Conservation (phyloP, 2,113 vertebrate genomes). For the Furnarius figulus region DNA sequence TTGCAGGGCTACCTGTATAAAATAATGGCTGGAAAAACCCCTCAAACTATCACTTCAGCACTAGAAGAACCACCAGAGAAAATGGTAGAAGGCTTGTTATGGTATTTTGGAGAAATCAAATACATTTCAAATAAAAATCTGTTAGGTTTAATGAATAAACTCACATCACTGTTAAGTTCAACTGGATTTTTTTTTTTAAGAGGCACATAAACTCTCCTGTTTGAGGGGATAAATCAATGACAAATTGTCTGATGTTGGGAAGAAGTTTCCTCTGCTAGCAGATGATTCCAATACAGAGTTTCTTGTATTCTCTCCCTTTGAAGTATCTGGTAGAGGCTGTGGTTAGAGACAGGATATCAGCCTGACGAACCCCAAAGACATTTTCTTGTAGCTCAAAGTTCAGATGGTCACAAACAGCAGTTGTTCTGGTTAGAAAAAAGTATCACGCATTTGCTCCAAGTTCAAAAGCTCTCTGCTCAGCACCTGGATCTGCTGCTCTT, state of each 20-base stretch:
- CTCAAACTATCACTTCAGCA: neutral
- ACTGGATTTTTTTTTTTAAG: neutral
- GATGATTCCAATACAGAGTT: constrained; percentile 59
- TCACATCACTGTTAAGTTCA: neutral
- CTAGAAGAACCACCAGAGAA: neutral
- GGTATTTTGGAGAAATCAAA: neutral
- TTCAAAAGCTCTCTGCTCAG: constrained; percentile 64
- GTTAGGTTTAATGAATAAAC: neutral
- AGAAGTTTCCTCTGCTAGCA: constrained; percentile 41
- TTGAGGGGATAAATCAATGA: constrained; percentile 22
- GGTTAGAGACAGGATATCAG: constrained; percentile 63
- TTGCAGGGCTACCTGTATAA: neutral
- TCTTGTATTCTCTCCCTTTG: constrained; percentile 54
- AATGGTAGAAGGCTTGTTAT: neutral
- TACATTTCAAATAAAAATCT: neutral
- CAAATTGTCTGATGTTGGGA: constrained; percentile 21
- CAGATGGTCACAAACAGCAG: constrained; percentile 58
- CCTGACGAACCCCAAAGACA: constrained; percentile 36
- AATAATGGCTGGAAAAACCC: neutral
- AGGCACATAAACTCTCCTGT: neutral
- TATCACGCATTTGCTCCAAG: neutral
- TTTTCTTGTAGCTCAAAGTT: constrained; percentile 52
- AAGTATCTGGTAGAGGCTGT: constrained; percentile 38
- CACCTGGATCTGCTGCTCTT: constrained; percentile 55
- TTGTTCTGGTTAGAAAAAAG: constrained; percentile 57